phyloP scores from a whole-genome alignment of 2,888 invertebrate species.

The Mayetiola destructor region DNA sequence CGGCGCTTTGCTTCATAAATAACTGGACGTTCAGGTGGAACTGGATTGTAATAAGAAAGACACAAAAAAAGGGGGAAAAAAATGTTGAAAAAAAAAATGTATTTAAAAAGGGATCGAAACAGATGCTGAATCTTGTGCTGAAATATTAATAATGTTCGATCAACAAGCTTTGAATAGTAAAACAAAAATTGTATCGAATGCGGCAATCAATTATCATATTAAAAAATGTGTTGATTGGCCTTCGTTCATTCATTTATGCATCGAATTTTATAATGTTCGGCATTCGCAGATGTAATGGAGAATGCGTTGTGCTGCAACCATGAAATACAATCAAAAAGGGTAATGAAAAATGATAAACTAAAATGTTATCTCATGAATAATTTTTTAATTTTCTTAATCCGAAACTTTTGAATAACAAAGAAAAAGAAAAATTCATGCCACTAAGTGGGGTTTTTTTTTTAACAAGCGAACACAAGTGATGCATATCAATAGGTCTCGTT shows the following conservation, averaged over 20 bases:
- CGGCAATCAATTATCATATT: neutral
- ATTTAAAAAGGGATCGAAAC: neutral
- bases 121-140: neutral
- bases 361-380: too few species aligned
- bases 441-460: too few species aligned
- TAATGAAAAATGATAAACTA: too few species aligned
- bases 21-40: slow-evolving; percentile 66
- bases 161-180: neutral
- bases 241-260: neutral
- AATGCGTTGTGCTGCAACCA: too few species aligned
- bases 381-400: too few species aligned
- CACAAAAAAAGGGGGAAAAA: neutral
- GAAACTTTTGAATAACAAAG: too few species aligned
- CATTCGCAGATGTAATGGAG: too few species aligned
- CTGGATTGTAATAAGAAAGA: slow-evolving; percentile 43
- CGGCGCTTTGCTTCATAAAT: slow-evolving; percentile 67
- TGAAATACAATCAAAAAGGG: too few species aligned
- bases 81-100: neutral
- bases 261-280: too few species aligned
- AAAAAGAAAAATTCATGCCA: too few species aligned
- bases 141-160: neutral
- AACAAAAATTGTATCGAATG: neutral
- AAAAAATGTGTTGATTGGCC: neutral
- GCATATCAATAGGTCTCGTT: too few species aligned
- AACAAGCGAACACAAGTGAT: too few species aligned